phyloP scores from a whole-genome alignment of 2,888 invertebrate genomes.

The Diarsia rubi region DNA sequence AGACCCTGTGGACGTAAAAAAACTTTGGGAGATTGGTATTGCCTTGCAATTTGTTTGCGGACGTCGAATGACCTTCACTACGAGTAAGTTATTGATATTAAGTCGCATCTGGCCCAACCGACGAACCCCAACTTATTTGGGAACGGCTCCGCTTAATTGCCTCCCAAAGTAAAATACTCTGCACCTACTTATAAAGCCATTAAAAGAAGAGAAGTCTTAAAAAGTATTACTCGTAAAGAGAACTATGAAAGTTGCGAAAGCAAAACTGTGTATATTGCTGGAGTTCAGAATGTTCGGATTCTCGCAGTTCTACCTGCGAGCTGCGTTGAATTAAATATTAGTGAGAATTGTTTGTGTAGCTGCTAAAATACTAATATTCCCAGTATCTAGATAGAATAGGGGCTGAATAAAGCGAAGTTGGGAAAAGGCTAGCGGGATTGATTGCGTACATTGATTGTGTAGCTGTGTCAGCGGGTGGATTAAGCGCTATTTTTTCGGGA shows the following conservation, averaged over 20 bases:
- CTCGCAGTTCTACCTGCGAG: slow-evolving; percentile 39
- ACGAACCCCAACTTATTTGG: slow-evolving; percentile 21
- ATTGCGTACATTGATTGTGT: slow-evolving; percentile 53
- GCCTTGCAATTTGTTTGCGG: slow-evolving; percentile 19
- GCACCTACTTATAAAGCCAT: slow-evolving; percentile 34
- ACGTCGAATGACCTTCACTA: slow-evolving; percentile 7
- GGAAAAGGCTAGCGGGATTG: slow-evolving; percentile 24
- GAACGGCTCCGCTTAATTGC: slow-evolving; percentile 18
- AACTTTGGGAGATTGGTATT: slow-evolving; percentile 24
- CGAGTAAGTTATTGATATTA: slow-evolving; percentile 39
- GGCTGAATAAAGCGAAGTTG: slow-evolving; percentile 14
- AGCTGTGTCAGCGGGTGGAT: slow-evolving; percentile 49
- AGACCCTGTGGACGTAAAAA: not conserved
- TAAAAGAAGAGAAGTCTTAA: slow-evolving; percentile 32
- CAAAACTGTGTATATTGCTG: slow-evolving; percentile 45
- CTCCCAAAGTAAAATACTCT: slow-evolving; percentile 24
- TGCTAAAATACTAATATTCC: slow-evolving; percentile 52
- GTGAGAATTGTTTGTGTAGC: slow-evolving; percentile 39
- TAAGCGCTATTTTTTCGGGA: slow-evolving; percentile 30
- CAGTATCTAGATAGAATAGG: slow-evolving; percentile 30
- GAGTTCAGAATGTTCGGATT: slow-evolving; percentile 17
- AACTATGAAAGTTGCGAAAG: slow-evolving; percentile 48
- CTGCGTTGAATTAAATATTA: slow-evolving; percentile 60
- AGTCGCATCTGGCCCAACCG: slow-evolving; percentile 35
- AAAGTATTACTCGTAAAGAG: slow-evolving; percentile 28